Evolutionary conservation across 2,888 invertebrate genomes (phyloP).

Genomic region (Leptinotarsa haldemani): DNA sequence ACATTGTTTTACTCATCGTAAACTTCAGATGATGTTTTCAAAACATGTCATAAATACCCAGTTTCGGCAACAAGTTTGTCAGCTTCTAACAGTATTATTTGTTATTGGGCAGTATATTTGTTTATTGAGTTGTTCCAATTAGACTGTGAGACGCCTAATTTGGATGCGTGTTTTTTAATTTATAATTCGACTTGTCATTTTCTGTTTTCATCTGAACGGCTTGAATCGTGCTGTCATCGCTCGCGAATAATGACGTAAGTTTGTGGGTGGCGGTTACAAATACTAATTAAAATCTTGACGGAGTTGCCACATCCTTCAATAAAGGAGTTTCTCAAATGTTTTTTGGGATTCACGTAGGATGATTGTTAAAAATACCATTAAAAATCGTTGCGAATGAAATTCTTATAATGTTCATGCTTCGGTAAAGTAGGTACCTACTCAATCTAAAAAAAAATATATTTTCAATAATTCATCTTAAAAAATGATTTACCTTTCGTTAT

Average conservation of each 20-base stretch:
- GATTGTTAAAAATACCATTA: too few relatives aligned
- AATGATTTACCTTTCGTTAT: too few relatives aligned
- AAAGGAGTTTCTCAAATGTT: background rate
- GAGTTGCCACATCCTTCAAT: background rate
- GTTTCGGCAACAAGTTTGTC: background rate
- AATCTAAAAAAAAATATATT: too few relatives aligned
- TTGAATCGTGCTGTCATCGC: constrained; percentile 4
- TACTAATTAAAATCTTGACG: background rate
- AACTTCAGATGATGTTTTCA: background rate
- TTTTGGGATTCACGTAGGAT: too few relatives aligned
- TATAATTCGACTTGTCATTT: background rate
- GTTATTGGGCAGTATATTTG: background rate
- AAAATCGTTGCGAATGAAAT: too few relatives aligned
- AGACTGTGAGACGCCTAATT: background rate
- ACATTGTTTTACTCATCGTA: background rate
- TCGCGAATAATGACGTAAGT: constrained; percentile 6
- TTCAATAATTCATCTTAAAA: too few relatives aligned
- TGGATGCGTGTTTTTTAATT: background rate
- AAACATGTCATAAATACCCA: background rate
- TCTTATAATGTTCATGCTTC: too few relatives aligned
- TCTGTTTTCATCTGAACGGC: background rate
- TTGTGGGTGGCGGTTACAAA: background rate
- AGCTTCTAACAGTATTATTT: background rate
- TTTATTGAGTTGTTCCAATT: background rate
- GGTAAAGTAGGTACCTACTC: too few relatives aligned